Evolutionary conservation across 2,797 vertebrate species (phyloP), one percentile per base, ranked within the genome.

Genomic region (Trematomus bernacchii): DNA sequence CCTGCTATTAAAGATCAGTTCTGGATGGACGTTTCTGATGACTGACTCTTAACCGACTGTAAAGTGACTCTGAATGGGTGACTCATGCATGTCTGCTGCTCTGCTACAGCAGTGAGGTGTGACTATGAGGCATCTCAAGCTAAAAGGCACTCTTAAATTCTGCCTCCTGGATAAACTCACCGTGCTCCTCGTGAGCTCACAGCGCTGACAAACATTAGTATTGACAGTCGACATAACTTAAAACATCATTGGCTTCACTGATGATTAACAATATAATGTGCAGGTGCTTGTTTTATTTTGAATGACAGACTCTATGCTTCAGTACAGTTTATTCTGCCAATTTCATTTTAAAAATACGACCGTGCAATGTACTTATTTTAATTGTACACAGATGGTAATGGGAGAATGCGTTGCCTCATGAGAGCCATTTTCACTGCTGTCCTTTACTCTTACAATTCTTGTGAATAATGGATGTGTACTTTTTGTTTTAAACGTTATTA

Each of bases 21-120:
- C 63, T 62, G 52, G 58, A 65, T 79, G 85, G 86, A 91, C 77
- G 77, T 87, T 87, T 87, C 66, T 86, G 63, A 68, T 73, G 37
- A 77, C 54, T 60, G 77, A 82, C 78, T 87, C 51, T 47, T 19
- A 63, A 85, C 30, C 2, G 74, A 48, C 66, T 71, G 52, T 71
- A 76, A 80, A 75, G 69, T 57, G 69, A 73, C 80, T 75, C 70
- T 77, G 66, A 85, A 84, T 73, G 65, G 73, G 43, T 68, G 78
- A 83, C 73, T 77, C 82, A 79, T 82, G 47, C 44, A 30, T 54
- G 73, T 77, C 70, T 68, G 69, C 57, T 44, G 30, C 58, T 71
- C 47, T 44, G 67, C 73, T 59, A 10, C 76, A 58, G 73, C 61
- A 46, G 55, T 16, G 47, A 80, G 67, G 64, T 74, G 59, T 64